These are phyloP conservation scores for Rhabdomys pumilio DNA, from an alignment of 2,797 vertebrate genomes.

Conservation along the genomic window DNA sequence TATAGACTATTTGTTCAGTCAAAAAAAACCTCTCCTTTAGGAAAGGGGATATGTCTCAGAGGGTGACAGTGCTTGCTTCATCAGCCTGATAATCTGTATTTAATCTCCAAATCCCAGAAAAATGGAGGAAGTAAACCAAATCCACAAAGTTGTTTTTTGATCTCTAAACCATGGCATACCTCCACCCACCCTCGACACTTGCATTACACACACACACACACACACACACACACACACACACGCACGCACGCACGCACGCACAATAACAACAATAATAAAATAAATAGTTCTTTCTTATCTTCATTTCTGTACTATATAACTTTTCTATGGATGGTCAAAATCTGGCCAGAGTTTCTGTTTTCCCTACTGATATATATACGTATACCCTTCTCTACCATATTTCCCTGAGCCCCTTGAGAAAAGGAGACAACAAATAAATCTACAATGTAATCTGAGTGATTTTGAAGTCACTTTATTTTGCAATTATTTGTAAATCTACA, in stretches of 20 bases:
- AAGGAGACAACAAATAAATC: neutral
- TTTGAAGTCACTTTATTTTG: conserved; percentile 24
- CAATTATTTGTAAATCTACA: conserved; percentile 22
- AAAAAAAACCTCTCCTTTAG: conserved; percentile 20
- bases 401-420: neutral
- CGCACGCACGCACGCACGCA: too few relatives aligned
- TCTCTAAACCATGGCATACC: neutral
- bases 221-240: neutral
- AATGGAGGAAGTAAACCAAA: neutral
- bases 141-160: neutral
- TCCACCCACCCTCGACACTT: neutral
- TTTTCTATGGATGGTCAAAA: neutral
- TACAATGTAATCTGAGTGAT: neutral
- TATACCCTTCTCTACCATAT: too few relatives aligned
- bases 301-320: neutral
- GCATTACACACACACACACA: neutral
- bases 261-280: neutral
- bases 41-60: neutral
- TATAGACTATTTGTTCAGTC: conserved; percentile 26
- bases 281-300: neutral
- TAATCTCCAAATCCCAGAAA: neutral
- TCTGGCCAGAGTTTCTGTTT: neutral
- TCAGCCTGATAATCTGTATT: neutral
- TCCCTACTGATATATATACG: neutral
- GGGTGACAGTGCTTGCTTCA: neutral